Evolutionary conservation across 2,113 vertebrate species (phyloP).

Genomic region (Gymnobelideus leadbeateri): DNA sequence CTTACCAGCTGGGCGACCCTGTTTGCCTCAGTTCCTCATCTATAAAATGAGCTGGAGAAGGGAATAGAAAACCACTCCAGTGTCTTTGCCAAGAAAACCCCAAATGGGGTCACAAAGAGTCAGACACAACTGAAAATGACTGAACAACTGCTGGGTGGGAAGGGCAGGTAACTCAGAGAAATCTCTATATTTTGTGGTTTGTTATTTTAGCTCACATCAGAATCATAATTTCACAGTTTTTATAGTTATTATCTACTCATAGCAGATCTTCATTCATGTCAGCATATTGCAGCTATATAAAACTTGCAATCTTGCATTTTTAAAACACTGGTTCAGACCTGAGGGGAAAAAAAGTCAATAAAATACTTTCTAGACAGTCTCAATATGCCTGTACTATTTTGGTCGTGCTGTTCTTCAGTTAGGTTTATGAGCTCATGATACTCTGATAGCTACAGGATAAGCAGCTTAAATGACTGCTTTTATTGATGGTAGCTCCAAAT

Average conservation of each 20-base stretch:
- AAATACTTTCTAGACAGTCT: conserved; percentile 10
- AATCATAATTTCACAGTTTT: conserved; percentile 7
- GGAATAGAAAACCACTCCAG: not conserved
- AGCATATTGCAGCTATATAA: conserved; percentile 13
- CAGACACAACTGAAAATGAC: not conserved
- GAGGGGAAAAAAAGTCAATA: not conserved
- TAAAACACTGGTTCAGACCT: not conserved
- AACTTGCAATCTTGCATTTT: conserved; percentile 13
- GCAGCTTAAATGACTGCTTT: not conserved
- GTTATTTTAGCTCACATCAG: conserved; percentile 16
- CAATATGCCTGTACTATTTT: not conserved
- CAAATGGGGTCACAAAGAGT: not conserved
- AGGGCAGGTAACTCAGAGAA: not conserved
- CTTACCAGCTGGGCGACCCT: not conserved
- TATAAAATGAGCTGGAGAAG: not conserved
- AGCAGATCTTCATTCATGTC: conserved; percentile 33
- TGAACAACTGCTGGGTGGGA: not conserved
- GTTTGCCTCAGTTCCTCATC: not conserved
- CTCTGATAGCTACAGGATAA: conserved; percentile 1
- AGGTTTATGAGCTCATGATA: not conserved
- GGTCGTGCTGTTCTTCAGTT: conserved; percentile 1
- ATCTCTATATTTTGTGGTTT: not conserved
- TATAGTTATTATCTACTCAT: not conserved
- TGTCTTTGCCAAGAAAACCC: not conserved
- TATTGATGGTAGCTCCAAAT: not conserved